phyloP scores from a whole-genome alignment of 2,113 vertebrate species.

The Ctenodactylus gundi region DNA sequence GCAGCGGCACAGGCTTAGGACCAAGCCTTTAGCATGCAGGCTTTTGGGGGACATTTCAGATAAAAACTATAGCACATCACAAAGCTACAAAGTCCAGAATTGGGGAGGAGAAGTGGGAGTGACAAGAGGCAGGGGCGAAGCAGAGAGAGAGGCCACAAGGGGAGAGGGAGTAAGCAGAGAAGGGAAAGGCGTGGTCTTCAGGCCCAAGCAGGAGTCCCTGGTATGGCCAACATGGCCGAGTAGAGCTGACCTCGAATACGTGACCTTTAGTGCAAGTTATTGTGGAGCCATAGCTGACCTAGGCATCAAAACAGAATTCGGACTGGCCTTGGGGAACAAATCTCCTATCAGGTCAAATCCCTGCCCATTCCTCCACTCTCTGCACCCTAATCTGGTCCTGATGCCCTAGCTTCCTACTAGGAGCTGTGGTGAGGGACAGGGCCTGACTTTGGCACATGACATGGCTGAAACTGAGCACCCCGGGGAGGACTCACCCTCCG shows the following conservation, averaged over 20 bases:
- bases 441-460: neutral
- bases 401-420: neutral
- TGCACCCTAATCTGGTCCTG: accelerated
- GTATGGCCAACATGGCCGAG: neutral
- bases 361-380: too few relatives aligned
- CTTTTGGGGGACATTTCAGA: neutral
- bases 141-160: neutral
- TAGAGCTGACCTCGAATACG: neutral
- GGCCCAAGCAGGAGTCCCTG: accelerated
- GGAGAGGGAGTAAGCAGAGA: neutral
- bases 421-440: too few relatives aligned
- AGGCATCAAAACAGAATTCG: neutral
- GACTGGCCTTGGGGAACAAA: neutral
- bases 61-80: neutral
- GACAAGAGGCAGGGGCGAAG: accelerated
- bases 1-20: neutral
- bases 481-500: neutral
- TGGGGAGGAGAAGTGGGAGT: too few relatives aligned
- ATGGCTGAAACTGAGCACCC: too few relatives aligned
- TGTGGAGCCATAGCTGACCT: neutral
- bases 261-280: neutral
- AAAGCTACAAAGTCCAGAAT: accelerated
- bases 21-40: neutral
- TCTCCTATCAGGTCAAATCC: neutral
- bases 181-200: neutral